These are phyloP conservation scores for Anas capensis DNA, from an alignment of 2,797 vertebrate genomes.

Conservation along the genomic window DNA sequence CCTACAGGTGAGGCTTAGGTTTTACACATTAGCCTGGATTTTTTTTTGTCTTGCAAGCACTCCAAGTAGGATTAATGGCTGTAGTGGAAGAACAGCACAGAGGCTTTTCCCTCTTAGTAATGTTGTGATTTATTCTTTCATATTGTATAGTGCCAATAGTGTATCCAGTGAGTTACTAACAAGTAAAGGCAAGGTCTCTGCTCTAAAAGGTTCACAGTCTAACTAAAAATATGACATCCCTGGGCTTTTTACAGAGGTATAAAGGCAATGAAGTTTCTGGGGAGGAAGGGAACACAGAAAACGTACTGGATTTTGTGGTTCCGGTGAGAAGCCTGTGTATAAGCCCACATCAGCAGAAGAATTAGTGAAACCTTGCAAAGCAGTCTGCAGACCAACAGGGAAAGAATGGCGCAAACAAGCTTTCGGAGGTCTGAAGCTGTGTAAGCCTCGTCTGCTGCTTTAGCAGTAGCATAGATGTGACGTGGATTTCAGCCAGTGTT, in stretches of 20 bases:
- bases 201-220: neutral
- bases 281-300: neutral
- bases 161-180: neutral
- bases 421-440: neutral
- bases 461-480: neutral
- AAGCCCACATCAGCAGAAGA: neutral
- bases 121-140: neutral
- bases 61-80: neutral
- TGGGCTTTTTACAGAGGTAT: neutral
- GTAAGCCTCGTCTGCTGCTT: neutral
- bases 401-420: neutral
- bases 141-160: neutral
- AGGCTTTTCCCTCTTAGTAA: neutral
- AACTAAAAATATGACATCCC: neutral
- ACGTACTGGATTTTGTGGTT: neutral
- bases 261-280: neutral
- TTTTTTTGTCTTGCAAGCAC: neutral
- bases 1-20: neutral
- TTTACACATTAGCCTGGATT: neutral
- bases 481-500: neutral
- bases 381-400: neutral
- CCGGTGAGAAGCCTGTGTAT: neutral
- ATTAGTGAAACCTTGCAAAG: neutral
- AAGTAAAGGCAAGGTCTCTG: neutral
- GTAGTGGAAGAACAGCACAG: neutral